These are phyloP conservation scores for Caerostris darwini DNA, from an alignment of 1,140 invertebrate genomes.

Conservation along the genomic window DNA sequence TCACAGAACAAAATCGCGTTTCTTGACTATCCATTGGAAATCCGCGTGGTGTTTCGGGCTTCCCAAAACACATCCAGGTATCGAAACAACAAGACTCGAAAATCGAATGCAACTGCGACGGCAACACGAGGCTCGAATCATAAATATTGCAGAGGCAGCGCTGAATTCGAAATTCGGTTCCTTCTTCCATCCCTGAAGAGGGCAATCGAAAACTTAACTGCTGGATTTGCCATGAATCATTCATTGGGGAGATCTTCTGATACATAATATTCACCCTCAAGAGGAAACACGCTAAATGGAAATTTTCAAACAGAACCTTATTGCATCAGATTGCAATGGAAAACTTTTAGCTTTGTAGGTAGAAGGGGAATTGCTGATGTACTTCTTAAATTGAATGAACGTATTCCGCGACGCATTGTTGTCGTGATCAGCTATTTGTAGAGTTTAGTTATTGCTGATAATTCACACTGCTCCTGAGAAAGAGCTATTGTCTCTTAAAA, in stretches of 20 bases:
- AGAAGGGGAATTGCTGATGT: neutral
- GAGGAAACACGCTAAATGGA: too few relatives aligned
- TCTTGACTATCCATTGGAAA: too few relatives aligned
- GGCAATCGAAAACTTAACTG: conserved; percentile 43
- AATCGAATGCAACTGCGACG: neutral
- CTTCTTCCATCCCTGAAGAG: too few relatives aligned
- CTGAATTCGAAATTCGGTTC: conserved; percentile 1
- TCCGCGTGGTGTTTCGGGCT: neutral
- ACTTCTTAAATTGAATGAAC: neutral
- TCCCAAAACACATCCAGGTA: neutral
- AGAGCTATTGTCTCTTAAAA: neutral
- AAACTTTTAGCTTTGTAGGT: neutral
- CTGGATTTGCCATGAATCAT: conserved; percentile 7
- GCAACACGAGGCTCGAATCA: neutral
- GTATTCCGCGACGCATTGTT: neutral
- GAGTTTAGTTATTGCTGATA: neutral
- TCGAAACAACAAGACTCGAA: neutral
- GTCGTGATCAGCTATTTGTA: neutral
- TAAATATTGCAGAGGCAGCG: neutral
- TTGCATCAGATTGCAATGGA: too few relatives aligned
- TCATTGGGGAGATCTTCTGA: neutral
- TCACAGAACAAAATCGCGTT: neutral
- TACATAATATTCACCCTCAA: too few relatives aligned
- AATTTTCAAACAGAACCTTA: too few relatives aligned
- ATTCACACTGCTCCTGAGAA: neutral